phyloP scores from a whole-genome alignment of 1,140 invertebrate species.

The Camponotus floridanus region DNA sequence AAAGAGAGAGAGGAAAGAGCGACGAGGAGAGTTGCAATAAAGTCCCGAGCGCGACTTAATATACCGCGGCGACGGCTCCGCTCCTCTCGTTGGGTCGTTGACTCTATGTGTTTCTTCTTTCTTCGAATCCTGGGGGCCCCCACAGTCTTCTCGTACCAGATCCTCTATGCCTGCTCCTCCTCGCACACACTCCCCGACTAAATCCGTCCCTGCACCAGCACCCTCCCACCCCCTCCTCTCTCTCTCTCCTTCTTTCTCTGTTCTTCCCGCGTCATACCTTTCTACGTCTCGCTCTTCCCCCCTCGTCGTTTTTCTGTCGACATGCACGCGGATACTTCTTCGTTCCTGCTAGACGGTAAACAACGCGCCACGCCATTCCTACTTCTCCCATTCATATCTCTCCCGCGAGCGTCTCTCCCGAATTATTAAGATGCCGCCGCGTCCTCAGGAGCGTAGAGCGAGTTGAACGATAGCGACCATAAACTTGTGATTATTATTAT shows the following conservation, averaged over 20 bases:
- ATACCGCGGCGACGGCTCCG: constrained; percentile 72
- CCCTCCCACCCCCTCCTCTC: background rate
- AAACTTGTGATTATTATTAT: background rate
- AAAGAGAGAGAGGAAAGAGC: constrained; percentile 21
- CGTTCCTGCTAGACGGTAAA: constrained; percentile 79
- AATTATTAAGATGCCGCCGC: constrained; percentile 75
- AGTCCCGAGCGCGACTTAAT: constrained; percentile 76
- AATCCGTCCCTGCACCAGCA: constrained; percentile 58
- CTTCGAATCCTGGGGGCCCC: constrained; percentile 80
- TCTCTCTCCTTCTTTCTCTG: constrained; percentile 15
- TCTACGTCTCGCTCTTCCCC: constrained; percentile 28
- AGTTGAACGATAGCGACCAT: background rate
- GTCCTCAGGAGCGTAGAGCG: constrained; percentile 33
- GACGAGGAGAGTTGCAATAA: constrained; percentile 56
- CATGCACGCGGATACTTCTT: constrained; percentile 73
- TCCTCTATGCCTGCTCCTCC: constrained; percentile 44
- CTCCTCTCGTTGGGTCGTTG: constrained; percentile 82
- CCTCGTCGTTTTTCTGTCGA: constrained; percentile 70
- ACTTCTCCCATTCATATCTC: constrained; percentile 80
- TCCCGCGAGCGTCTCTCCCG: constrained; percentile 71
- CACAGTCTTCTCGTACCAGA: constrained; percentile 66
- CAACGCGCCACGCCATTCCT: constrained; percentile 77
- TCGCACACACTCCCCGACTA: constrained; percentile 60
- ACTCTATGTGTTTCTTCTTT: constrained; percentile 83
- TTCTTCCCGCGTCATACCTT: constrained; percentile 34